A percentile compares a stretch with the other conserved stretches of the same genome.
Conservation (phyloP, 2,113 vertebrate genomes). For the Toxotes jaculatrix region DNA sequence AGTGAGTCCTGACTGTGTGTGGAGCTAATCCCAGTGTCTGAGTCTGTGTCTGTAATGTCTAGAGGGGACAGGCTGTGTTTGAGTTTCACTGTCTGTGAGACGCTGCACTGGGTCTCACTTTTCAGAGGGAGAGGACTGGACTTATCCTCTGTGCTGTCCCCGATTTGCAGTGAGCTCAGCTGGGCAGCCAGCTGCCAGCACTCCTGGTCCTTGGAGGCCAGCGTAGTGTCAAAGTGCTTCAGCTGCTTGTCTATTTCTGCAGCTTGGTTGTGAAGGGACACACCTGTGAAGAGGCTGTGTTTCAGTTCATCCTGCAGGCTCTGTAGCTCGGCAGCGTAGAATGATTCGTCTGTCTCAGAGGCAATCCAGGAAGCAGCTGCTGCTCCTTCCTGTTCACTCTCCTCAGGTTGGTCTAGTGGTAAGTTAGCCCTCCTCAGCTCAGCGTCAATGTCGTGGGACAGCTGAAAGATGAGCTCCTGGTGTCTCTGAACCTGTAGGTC, state of each 20-base stretch:
- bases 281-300: constrained; percentile 87
- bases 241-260: constrained; percentile 91
- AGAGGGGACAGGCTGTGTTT: constrained; percentile 81
- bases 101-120: constrained; percentile 68
- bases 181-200: constrained; percentile 90
- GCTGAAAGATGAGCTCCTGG: constrained; percentile 86
- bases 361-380: constrained; percentile 40
- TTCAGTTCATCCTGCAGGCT: constrained; percentile 87
- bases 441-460: constrained; percentile 90
- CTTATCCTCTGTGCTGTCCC: constrained; percentile 62
- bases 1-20: constrained; percentile 97
- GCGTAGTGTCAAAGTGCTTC: constrained; percentile 82
- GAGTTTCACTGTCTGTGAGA: constrained; percentile 72
- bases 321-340: constrained; percentile 82
- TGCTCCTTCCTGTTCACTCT: constrained; percentile 56
- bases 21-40: constrained; percentile 98
- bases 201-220: constrained; percentile 90
- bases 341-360: constrained; percentile 56
- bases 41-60: constrained; percentile 94
- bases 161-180: constrained; percentile 84
- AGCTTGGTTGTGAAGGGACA: constrained; percentile 87
- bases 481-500: constrained; percentile 88
- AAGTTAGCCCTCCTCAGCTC: constrained; percentile 80
- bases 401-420: constrained; percentile 21
- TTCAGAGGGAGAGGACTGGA: constrained; percentile 55